These are phyloP conservation scores for Neuroterus valhalla DNA, from an alignment of 1,140 invertebrate genomes.

Conservation along the genomic window DNA sequence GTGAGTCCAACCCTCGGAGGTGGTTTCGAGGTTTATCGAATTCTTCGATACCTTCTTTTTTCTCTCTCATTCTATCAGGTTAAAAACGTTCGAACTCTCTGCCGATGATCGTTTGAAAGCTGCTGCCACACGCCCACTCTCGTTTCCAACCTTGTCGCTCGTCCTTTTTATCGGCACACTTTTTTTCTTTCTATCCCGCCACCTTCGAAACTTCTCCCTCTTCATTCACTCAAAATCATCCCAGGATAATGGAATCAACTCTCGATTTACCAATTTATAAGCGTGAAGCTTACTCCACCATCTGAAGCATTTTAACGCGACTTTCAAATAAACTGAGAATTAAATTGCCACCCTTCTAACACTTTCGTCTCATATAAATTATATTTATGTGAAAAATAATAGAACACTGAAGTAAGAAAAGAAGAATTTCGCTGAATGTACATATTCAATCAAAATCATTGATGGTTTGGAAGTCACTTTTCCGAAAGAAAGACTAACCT, in stretches of 20 bases:
- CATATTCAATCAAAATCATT: no score
- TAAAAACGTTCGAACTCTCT: slow-evolving; percentile 38
- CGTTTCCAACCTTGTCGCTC: slow-evolving; percentile 26
- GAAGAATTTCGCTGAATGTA: no score
- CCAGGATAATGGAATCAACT: slow-evolving; percentile 62
- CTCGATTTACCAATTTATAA: slow-evolving; percentile 62
- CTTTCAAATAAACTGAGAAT: not conserved
- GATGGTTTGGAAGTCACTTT: no score
- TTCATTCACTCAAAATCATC: slow-evolving; percentile 51
- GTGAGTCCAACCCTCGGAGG: slow-evolving; percentile 12
- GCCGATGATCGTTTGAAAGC: slow-evolving; percentile 56
- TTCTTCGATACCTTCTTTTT: slow-evolving; percentile 53
- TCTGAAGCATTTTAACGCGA: slow-evolving; percentile 15
- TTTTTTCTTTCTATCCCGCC: slow-evolving; percentile 2
- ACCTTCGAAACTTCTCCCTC: not conserved
- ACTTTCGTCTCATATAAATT: not conserved
- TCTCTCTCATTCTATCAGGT: slow-evolving; percentile 16
- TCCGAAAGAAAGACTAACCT: no score
- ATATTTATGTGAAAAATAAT: not conserved
- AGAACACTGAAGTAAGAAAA: no score
- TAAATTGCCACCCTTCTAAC: not conserved
- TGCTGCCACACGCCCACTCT: slow-evolving; percentile 50
- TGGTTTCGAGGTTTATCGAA: slow-evolving; percentile 61
- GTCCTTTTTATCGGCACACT: slow-evolving; percentile 32
- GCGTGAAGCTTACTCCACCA: slow-evolving; percentile 39